Evolutionary conservation across 1,140 invertebrate species (phyloP).

Genomic region (Drosophila prosaltans): DNA sequence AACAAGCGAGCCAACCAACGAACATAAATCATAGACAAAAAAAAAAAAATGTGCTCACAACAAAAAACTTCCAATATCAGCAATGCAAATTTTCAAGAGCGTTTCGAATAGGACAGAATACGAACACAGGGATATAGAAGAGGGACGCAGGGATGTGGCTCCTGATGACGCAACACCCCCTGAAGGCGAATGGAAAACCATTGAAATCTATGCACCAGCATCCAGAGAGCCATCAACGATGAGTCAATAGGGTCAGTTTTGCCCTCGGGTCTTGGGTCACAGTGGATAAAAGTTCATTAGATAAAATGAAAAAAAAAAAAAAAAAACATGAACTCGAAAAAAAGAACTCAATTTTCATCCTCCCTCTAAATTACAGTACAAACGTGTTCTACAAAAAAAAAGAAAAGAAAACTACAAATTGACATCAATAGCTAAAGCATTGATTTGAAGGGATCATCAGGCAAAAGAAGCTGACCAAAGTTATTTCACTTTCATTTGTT

Average conservation of each 20-base stretch:
- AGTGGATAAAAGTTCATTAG: conserved; percentile 53
- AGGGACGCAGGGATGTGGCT: neutral
- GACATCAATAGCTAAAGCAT: neutral
- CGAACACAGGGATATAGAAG: neutral
- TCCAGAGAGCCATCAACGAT: conserved; percentile 69
- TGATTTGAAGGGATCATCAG: neutral
- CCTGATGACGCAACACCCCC: conserved; percentile 72
- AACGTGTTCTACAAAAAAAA: neutral
- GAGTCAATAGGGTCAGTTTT: conserved; percentile 70
- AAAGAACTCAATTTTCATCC: neutral
- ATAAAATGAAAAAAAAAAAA: neutral
- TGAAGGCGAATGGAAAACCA: conserved; percentile 62
- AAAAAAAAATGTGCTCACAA: conserved; percentile 59
- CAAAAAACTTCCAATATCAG: conserved; percentile 76
- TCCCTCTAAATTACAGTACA: neutral
- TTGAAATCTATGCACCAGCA: conserved; percentile 72
- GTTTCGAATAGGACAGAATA: conserved; percentile 25
- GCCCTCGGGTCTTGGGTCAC: conserved; percentile 58
- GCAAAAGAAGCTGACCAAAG: neutral
- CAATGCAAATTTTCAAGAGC: conserved; percentile 73
- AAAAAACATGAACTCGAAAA: conserved; percentile 2
- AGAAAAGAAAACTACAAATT: neutral
- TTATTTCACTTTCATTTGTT: neutral
- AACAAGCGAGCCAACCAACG: conserved; percentile 44
- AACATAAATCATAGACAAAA: conserved; percentile 77